phyloP scores from a whole-genome alignment of 2,113 vertebrate species.

The Ornithorhynchus anatinus region DNA sequence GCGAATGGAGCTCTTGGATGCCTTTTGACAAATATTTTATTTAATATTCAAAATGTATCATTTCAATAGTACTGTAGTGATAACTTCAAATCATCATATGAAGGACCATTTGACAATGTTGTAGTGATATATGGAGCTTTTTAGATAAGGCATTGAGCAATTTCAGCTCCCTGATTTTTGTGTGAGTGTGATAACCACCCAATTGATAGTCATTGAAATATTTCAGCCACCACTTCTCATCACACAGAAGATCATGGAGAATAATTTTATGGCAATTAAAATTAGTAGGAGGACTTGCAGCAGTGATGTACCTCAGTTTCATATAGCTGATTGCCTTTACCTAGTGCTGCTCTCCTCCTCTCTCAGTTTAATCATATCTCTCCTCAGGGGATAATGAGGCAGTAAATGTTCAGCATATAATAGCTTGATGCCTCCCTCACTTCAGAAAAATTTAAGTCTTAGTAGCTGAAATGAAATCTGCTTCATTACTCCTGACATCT shows the following conservation, averaged over 20 bases:
- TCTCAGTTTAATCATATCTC: neutral
- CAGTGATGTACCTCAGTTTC: neutral
- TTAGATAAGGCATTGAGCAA: neutral
- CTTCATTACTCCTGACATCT: no score
- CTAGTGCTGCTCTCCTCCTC: accelerated
- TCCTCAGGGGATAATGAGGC: neutral
- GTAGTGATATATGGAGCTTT: neutral
- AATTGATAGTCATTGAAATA: neutral
- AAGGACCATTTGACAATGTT: neutral
- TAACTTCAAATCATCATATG: conserved; percentile 27
- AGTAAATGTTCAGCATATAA: no score
- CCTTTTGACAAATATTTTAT: neutral
- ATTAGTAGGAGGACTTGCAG: neutral
- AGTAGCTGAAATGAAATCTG: neutral
- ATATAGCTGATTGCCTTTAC: neutral
- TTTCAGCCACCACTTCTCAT: neutral
- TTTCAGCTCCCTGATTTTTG: neutral
- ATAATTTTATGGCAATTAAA: neutral
- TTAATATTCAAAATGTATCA: neutral
- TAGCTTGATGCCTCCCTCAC: no score
- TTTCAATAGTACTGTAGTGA: conserved; percentile 13
- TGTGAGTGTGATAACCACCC: neutral
- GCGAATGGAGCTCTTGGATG: conserved; percentile 36
- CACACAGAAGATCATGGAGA: neutral
- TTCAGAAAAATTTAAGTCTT: no score